phyloP scores from a whole-genome alignment of 2,888 invertebrate genomes.

The Phaonia tiefii region DNA sequence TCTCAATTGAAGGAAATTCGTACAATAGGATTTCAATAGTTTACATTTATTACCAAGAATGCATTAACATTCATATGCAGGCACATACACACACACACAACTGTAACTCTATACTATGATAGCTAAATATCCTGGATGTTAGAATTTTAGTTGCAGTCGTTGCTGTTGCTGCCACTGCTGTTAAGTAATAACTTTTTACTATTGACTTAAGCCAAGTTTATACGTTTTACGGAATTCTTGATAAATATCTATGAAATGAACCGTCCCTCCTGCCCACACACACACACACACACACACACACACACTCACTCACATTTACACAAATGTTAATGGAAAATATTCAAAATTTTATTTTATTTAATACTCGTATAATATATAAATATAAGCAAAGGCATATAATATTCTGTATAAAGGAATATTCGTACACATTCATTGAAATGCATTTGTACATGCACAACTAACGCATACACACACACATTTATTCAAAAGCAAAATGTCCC shows the following conservation, averaged over 20 bases:
- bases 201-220: constrained; percentile 28
- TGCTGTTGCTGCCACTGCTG: constrained; percentile 2
- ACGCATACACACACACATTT: not conserved
- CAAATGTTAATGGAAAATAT: too few species aligned
- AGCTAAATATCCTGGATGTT: too few species aligned
- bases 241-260: constrained; percentile 7
- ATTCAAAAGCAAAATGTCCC: not conserved
- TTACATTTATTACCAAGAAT: constrained; percentile 3
- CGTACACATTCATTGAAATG: not conserved
- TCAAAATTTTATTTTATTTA: too few species aligned
- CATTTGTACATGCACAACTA: not conserved
- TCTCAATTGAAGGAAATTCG: not conserved
- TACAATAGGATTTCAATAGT: not conserved
- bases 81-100: not conserved
- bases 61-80: not conserved
- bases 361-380: too few species aligned
- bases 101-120: too few species aligned
- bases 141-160: too few species aligned
- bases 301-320: too few species aligned
- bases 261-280: too few species aligned
- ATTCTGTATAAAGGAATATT: too few species aligned
- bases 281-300: constrained; percentile 2
- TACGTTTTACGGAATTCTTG: constrained; percentile 21
- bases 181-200: constrained; percentile 11
- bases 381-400: too few species aligned